Evolutionary conservation across 2,888 invertebrate species (phyloP), one percentile per base, ranked within the genome.

Genomic region (Platycheirus rosarum): DNA sequence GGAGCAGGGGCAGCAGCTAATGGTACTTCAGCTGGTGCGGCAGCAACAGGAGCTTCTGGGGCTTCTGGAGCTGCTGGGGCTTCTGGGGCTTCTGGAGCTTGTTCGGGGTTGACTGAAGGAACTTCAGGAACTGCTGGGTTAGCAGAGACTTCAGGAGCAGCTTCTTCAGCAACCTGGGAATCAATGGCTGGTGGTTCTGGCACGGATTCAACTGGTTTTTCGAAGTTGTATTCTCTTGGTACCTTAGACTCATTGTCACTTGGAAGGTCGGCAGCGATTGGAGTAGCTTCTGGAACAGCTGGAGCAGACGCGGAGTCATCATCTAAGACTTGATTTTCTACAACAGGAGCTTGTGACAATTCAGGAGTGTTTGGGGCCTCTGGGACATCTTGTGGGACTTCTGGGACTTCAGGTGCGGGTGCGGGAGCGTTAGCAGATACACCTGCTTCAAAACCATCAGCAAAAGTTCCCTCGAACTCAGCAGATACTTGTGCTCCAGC

Each of bases 211-310:
- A 85, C 86, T 51, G 86, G 86, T 1, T 32, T 29, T 29, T 88
- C 88, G 62, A 90, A 89, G 57, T 86, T 86, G 44, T 86, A 88
- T n/a, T 89, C 90, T 44, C 90, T 87, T 57, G 89, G 89, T 20
- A 87, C 88, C 85, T 90, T 89, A 53, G 89, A 88, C 16, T 85
- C 88, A 69, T 89, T 86, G 53, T 87, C 86, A 57, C 71, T 78
- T n/a, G 84, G 77, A 6, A 85, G 79, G 35, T 85, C 85, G 32
- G 84, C 85, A 20, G 71, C 76, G 20, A 57, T 60, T 18, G 44
- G 29, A 8, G 55, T 11, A 14, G 29, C 48, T 23, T 62, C 60
- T 23, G 77, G 77, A 5, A 37, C 7, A 3, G 26, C 71, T 13
- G 42, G 66, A 1, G 60, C 60, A n/a, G 78, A 62, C 16, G 53